phyloP scores from a whole-genome alignment of 2,888 invertebrate genomes.

The Coelogynopora nodosa region DNA sequence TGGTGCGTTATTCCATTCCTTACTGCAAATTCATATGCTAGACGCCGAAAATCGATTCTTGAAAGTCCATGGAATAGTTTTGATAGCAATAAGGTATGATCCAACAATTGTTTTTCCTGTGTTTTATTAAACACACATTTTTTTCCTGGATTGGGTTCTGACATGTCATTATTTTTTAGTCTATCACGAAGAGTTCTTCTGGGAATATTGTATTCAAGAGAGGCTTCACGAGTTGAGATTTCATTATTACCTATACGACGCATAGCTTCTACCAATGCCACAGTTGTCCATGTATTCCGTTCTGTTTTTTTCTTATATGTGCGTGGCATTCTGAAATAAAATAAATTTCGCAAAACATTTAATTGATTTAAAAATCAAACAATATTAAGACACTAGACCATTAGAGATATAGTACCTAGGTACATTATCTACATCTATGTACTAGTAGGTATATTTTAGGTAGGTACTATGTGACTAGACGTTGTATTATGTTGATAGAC shows the following conservation, averaged over 20 bases:
- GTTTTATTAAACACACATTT: not conserved
- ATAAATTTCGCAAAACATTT: not conserved
- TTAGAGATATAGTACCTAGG: too few relatives aligned
- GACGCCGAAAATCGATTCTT: not conserved
- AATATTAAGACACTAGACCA: too few relatives aligned
- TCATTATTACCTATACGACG: conserved; percentile 26
- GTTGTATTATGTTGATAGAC: too few relatives aligned
- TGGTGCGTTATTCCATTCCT: not conserved
- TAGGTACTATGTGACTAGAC: too few relatives aligned
- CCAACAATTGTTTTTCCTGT: not conserved
- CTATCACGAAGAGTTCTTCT: conserved; percentile 27
- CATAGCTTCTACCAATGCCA: not conserved
- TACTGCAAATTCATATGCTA: conserved; percentile 30
- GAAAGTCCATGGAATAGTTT: not conserved
- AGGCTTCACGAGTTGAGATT: not conserved
- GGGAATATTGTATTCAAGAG: not conserved
- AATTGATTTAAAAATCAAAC: not conserved
- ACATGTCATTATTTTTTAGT: not conserved
- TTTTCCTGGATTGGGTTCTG: not conserved
- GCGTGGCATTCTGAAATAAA: conserved; percentile 20
- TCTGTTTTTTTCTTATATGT: conserved; percentile 5
- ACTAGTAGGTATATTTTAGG: too few relatives aligned
- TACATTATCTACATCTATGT: too few relatives aligned
- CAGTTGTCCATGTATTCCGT: not conserved
- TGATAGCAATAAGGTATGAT: not conserved